Conservation (phyloP, 2,888 invertebrate species). For the Didymodactylos carnosus region DNA sequence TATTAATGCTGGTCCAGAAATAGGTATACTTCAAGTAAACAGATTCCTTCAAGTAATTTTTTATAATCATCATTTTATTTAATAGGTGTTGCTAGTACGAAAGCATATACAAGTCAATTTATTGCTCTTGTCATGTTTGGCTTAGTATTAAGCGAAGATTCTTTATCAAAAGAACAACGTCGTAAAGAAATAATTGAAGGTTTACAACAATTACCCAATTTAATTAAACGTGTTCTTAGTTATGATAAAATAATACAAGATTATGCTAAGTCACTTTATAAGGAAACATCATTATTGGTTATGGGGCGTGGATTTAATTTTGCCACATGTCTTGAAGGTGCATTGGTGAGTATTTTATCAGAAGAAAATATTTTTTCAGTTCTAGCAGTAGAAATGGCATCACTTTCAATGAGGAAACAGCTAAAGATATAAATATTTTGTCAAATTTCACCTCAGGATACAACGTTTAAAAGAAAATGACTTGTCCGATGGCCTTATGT, state of each 20-base stretch:
- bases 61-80: not conserved
- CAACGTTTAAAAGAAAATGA: no score
- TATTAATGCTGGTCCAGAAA: slow-evolving; percentile 97
- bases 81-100: slow-evolving; percentile 92
- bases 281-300: slow-evolving; percentile 76
- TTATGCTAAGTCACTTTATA: slow-evolving; percentile 67
- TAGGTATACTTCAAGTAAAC: slow-evolving; percentile 36
- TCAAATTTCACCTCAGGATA: no score
- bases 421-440: no score
- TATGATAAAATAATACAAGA: slow-evolving; percentile 64
- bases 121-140: slow-evolving; percentile 96
- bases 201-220: slow-evolving; percentile 34
- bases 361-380: no score
- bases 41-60: no score
- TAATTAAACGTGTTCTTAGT: slow-evolving; percentile 70
- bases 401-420: no score
- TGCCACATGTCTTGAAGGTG: slow-evolving; percentile 89
- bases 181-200: slow-evolving; percentile 69
- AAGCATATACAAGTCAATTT: slow-evolving; percentile 97
- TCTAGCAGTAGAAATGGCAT: no score
- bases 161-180: slow-evolving; percentile 67
- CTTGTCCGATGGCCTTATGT: no score
- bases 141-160: slow-evolving; percentile 87
- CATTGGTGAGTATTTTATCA: slow-evolving; percentile 25
- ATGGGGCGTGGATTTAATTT: slow-evolving; percentile 99